Evolutionary conservation across 2,797 vertebrate species (phyloP), one percentile per base, ranked within the genome.

Genomic region (Anas bahamensis): DNA sequence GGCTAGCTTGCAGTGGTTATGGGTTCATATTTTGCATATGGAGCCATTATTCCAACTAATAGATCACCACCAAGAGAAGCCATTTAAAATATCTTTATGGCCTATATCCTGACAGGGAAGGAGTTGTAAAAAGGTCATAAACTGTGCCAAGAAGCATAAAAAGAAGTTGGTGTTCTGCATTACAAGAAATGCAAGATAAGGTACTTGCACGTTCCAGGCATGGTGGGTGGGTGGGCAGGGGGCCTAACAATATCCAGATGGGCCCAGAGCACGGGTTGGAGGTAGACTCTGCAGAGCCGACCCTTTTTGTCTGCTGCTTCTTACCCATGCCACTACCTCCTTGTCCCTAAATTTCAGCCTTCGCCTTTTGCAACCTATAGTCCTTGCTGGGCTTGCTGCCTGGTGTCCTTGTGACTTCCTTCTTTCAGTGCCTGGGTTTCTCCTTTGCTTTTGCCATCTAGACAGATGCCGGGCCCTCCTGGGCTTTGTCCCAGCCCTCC

Each of bases 131-230:
- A 96, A 93, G 94, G 93, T 92, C 92, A 92, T 73, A 95, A 95
- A 92, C 92, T 13, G 89, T 93, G 94, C 93, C 94, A 96, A 95
- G 80, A 96, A 93, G 92, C 87, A 95, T 95, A 95, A 96, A 95
- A 95, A 93, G 92, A 91, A 93, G 92, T 86, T 88, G 94, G 92
- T 97, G 93, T 95, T 95, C 94, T 95, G 87, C 60, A 37, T 89
- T 97, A 96, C 85, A 87, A 95, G 94, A 97, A 95, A 88, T 59
- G 92, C 89, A 97, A 95, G 95, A 96, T 96, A 96, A 96, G 94
- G 95, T 86, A 88, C 89, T 94, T 86, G 87, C 83, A 88, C 11
- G 93, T 95, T 96, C 94, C 96, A 96, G 93, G 76, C 94, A 61
- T 94, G 92, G 93, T 93, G 90, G 94, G 90, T 94, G 93, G 92